These are phyloP conservation scores for Sarcophaga rosellei DNA, from an alignment of 2,888 invertebrate species.

Conservation along the genomic window DNA sequence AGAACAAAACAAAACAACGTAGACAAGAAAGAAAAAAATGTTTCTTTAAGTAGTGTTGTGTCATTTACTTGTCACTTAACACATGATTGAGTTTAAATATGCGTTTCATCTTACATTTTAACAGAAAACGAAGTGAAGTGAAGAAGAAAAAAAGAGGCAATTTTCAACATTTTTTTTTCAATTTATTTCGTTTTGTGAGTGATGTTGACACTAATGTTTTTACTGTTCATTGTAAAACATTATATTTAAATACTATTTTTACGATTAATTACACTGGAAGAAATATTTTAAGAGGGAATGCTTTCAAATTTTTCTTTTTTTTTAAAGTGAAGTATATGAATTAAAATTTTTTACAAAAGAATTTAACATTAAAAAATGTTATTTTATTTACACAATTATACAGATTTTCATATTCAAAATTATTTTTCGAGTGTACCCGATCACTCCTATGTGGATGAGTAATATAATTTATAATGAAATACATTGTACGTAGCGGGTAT, in stretches of 20 bases:
- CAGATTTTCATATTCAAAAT: no score
- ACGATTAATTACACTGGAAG: background rate
- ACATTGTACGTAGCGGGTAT: background rate
- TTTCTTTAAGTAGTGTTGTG: no score
- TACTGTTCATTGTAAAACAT: conserved; percentile 40
- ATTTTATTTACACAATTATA: no score
- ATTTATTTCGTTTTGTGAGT: conserved; percentile 22
- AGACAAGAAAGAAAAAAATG: no score
- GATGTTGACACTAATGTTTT: conserved; percentile 61
- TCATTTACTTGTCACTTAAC: conserved; percentile 76
- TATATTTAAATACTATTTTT: conserved; percentile 6
- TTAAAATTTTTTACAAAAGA: no score
- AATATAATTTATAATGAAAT: conserved; percentile 46
- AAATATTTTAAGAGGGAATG: background rate
- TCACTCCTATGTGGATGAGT: background rate
- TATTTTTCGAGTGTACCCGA: background rate
- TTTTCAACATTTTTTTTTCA: conserved; percentile 29
- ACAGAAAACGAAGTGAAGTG: conserved; percentile 16
- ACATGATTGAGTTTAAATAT: conserved; percentile 75
- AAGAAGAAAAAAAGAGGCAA: conserved; percentile 50
- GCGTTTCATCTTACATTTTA: conserved; percentile 60
- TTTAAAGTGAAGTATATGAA: no score
- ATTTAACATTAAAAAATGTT: no score
- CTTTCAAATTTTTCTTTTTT: no score
- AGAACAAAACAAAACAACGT: no score